Evolutionary conservation across 1,140 invertebrate genomes (phyloP).

Genomic region (Neuroterus valhalla): DNA sequence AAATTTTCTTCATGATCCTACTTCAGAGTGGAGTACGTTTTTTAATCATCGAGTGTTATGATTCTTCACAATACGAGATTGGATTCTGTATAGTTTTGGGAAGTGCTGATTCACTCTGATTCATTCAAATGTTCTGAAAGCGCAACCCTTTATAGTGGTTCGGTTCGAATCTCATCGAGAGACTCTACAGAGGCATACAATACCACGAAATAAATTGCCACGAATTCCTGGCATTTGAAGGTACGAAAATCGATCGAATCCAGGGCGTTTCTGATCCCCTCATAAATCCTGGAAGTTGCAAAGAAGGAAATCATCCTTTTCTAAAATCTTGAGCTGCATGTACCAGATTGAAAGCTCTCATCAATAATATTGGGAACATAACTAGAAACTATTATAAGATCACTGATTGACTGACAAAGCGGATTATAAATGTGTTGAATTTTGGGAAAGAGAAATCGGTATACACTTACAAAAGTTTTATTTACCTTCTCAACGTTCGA

Average conservation of each 20-base stretch:
- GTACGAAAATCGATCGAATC: slow-evolving; percentile 64
- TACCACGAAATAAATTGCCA: not conserved
- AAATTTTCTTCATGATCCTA: not conserved
- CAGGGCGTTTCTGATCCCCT: slow-evolving; percentile 58
- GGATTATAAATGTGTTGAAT: no score
- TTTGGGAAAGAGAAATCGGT: no score
- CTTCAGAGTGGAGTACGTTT: not conserved
- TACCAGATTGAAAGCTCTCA: slow-evolving; percentile 35
- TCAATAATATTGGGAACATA: slow-evolving; percentile 31
- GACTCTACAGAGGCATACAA: not conserved
- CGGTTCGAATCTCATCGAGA: not conserved
- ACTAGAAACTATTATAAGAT: no score
- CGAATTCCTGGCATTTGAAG: slow-evolving; percentile 40
- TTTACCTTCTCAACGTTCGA: no score
- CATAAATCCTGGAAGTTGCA: slow-evolving; percentile 37
- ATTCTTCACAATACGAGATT: not conserved
- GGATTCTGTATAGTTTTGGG: not conserved
- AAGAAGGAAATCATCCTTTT: slow-evolving; percentile 33
- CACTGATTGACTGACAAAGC: no score
- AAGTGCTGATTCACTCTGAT: not conserved
- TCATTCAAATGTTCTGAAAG: not conserved
- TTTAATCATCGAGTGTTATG: slow-evolving; percentile 10
- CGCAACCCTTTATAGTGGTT: not conserved
- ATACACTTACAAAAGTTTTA: no score
- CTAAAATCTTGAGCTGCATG: not conserved